A percentile compares a stretch with the other conserved stretches of the same genome.
These are phyloP conservation scores for Drosophila quinaria DNA, from an alignment of 2,888 invertebrate species.

Conservation along the genomic window DNA sequence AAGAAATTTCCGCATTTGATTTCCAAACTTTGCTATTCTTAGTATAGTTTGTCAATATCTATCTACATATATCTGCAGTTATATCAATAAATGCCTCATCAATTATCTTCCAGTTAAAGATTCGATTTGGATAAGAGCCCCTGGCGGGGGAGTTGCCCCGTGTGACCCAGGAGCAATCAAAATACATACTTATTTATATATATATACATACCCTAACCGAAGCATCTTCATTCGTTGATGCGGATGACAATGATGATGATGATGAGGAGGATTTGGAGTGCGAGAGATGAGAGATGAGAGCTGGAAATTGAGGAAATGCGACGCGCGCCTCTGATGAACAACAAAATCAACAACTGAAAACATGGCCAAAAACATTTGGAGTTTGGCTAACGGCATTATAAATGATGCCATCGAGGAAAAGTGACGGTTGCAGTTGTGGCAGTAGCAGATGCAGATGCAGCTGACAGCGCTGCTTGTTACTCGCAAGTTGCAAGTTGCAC, in stretches of 20 bases:
- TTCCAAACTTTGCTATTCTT: no score
- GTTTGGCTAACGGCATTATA: slow-evolving; percentile 79
- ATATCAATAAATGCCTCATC: slow-evolving; percentile 1
- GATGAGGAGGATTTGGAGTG: slow-evolving; percentile 38
- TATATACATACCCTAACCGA: not conserved
- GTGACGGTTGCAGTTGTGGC: slow-evolving; percentile 64
- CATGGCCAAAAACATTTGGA: slow-evolving; percentile 49
- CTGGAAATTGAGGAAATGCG: slow-evolving; percentile 75
- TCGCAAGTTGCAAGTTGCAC: slow-evolving; percentile 21
- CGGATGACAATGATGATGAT: slow-evolving; percentile 39
- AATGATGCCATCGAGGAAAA: slow-evolving; percentile 71
- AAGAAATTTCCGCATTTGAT: no score
- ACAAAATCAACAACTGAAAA: slow-evolving; percentile 51
- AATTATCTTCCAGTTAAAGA: slow-evolving; percentile 1
- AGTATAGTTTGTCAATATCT: no score
- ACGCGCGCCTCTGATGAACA: slow-evolving; percentile 46
- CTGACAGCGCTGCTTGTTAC: slow-evolving; percentile 7
- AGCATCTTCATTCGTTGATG: slow-evolving; percentile 33
- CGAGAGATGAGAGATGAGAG: slow-evolving; percentile 71
- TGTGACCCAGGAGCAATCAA: slow-evolving; percentile 34
- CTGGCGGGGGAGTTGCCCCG: not conserved
- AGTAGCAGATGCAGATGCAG: slow-evolving; percentile 31
- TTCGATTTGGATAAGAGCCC: not conserved
- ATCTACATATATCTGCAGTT: not conserved
- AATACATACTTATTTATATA: not conserved